phyloP scores from a whole-genome alignment of 2,797 vertebrate species.

The Amniataba percoides region DNA sequence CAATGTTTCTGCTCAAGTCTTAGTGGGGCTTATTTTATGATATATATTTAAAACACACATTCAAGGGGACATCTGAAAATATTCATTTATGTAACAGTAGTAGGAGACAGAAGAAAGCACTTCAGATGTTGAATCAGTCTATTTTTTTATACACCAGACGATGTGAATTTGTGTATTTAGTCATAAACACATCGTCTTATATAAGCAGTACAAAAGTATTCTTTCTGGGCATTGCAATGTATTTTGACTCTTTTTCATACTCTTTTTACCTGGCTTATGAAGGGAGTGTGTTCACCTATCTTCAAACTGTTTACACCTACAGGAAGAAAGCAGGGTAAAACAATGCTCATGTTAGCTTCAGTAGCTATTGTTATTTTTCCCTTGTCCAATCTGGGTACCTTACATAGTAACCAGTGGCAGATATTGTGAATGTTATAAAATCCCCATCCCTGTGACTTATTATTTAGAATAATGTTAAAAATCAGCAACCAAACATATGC shows the following conservation, averaged over 20 bases:
- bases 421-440: conserved; percentile 5
- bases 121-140: not conserved
- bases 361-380: not conserved
- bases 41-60: conserved; percentile 14
- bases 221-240: not conserved
- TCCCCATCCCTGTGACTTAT: not conserved
- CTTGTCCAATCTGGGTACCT: not conserved
- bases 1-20: not conserved
- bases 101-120: too few species aligned
- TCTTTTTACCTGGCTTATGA: not conserved
- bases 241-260: not conserved
- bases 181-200: not conserved
- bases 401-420: not conserved
- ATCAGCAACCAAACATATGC: not conserved
- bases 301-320: not conserved
- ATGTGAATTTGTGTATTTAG: not conserved
- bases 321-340: not conserved
- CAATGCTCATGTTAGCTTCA: not conserved
- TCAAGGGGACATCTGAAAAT: not conserved
- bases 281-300: not conserved
- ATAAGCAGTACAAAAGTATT: too few species aligned
- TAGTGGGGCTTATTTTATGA: conserved; percentile 11
- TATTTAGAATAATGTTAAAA: conserved; percentile 4
- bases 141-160: not conserved
- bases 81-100: not conserved